phyloP scores from a whole-genome alignment of 2,888 invertebrate genomes.

The Aporophyla lueneburgensis region DNA sequence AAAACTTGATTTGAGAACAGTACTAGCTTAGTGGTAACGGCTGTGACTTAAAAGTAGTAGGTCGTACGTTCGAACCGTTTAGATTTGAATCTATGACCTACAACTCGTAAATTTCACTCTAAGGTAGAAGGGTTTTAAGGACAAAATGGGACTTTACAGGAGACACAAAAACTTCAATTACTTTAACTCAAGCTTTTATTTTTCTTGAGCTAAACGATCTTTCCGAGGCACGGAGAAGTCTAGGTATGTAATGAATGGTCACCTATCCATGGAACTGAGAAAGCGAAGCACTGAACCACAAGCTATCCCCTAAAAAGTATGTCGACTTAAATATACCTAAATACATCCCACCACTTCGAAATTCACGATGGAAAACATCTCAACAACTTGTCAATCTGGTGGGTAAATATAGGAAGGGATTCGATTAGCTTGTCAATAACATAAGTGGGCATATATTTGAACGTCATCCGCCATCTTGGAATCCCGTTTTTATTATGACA shows the following conservation, averaged over 20 bases:
- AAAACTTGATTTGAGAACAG: too few relatives aligned
- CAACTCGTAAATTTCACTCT: too few relatives aligned
- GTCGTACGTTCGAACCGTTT: too few relatives aligned
- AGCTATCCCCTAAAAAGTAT: not conserved
- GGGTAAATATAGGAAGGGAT: conserved; percentile 49
- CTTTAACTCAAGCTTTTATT: too few relatives aligned
- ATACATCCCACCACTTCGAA: conserved; percentile 4
- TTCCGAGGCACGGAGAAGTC: not conserved
- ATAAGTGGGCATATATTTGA: conserved; percentile 49
- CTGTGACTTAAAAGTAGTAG: too few relatives aligned
- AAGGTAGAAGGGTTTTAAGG: too few relatives aligned
- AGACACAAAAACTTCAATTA: too few relatives aligned
- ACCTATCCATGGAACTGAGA: not conserved
- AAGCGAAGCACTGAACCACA: not conserved
- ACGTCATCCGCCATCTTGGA: conserved; percentile 31
- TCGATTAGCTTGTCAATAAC: conserved; percentile 66
- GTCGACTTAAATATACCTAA: not conserved
- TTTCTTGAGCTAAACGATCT: not conserved
- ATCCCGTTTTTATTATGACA: conserved; percentile 43
- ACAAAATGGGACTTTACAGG: too few relatives aligned
- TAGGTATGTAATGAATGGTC: not conserved
- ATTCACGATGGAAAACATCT: conserved; percentile 24
- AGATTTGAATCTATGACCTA: too few relatives aligned
- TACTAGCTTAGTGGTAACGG: too few relatives aligned
- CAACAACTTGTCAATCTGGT: conserved; percentile 45